Evolutionary conservation across 2,113 vertebrate species (phyloP), one percentile per base, ranked within the genome.

Genomic region (Syrmaticus mikado): DNA sequence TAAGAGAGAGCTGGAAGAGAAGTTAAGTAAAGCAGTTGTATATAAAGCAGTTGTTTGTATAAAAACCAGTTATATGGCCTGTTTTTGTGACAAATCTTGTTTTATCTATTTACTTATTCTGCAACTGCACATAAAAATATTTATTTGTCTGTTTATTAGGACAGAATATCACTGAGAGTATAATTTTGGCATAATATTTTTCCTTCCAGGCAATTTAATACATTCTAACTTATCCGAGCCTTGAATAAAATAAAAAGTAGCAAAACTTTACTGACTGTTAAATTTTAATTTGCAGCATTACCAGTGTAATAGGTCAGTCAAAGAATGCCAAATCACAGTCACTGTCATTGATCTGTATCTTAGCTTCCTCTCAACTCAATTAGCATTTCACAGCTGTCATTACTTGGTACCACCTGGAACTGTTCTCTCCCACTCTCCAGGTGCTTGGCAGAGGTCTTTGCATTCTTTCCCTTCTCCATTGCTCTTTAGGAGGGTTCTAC

Each of bases 401-500:
- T 60, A 8, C 43, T 53, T 83, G 40, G 24, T 67, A 46, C 41
- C 1, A 10, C 11, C 36, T 32, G 78, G 61, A 74, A 70, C 40
- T 66, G 5, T 41, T 58, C 28, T 14, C 30, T 82, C 38, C 74
- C 2, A 1, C 45, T 65, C 57, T 65, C 18, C 58, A 43, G 48
- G 8, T 0, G 1, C 46, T 74, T 85, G 70, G 15, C 58, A 65
- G 38, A 0, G 0, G 15, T 75, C 20, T 41, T 88, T 34, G 13
- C 0, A 0, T 41, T 43, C 1, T 57, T 24, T 17, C n/a, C 1
- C 61, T 24, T 17, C n/a, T 17, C 34, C 74, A 17, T 46, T 60
- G 41, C 36, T 19, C 1, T 13, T 48, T 6, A 0, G 0, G 68
- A 0, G 1, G 65, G 18, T 89, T 55, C 70, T 3, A n/a, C 60